Percentiles rank a stretch among this genome's conserved stretches.
phyloP scores from a whole-genome alignment of 35 echinoderm and acorn worm species.

The Chiridota heheva region DNA sequence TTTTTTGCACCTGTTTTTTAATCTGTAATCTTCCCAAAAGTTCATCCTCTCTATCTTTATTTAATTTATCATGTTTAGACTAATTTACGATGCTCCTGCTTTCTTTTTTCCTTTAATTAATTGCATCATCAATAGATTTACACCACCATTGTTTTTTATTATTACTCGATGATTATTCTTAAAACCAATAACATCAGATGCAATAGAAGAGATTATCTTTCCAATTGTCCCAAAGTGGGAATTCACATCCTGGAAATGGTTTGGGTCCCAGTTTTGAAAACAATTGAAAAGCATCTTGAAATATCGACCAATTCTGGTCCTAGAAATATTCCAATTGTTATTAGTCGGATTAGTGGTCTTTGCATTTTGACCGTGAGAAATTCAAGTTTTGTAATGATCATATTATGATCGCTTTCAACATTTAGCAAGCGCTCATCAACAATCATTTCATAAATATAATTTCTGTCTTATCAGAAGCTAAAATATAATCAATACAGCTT shows the following conservation, averaged over 20 bases:
- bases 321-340: background rate
- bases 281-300: background rate
- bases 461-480: background rate
- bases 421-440: background rate
- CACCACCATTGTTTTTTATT: constrained; percentile 1
- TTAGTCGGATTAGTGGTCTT: no score
- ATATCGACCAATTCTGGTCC: background rate
- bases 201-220: background rate
- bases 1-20: background rate
- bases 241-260: constrained; percentile 1
- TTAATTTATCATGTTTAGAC: background rate
- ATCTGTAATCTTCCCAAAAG: background rate
- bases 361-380: no score
- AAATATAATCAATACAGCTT: constrained; percentile 4
- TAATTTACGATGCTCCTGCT: background rate
- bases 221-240: background rate
- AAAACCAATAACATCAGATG: constrained; percentile 1
- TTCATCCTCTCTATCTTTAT: constrained; percentile 6
- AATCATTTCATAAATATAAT: background rate
- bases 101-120: background rate
- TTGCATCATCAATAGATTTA: constrained; percentile 12
- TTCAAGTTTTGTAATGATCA: background rate
- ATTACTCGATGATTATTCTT: constrained; percentile 16
- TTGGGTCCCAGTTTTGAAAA: background rate
- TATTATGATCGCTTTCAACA: constrained; percentile 2